A percentile compares a stretch with the other conserved stretches of the same genome.
Conservation (phyloP, 2,797 vertebrate genomes). For the Toxotes lorentzi region DNA sequence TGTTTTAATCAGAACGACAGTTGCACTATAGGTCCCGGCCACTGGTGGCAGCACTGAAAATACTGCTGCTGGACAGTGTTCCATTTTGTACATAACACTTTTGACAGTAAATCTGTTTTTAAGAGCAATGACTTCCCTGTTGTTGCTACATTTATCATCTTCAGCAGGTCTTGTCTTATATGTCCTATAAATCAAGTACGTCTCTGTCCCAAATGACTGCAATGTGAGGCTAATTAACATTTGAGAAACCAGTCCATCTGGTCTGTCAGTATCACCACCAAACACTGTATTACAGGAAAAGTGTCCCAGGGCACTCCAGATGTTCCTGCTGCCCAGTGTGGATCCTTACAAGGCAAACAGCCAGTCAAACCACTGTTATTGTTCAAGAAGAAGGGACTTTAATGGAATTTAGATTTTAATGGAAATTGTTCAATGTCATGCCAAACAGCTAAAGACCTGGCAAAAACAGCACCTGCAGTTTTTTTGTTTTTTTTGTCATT, state of each 20-base stretch:
- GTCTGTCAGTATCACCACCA: slow-evolving; percentile 14
- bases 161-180: not conserved
- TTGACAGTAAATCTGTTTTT: no score
- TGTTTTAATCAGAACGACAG: not conserved
- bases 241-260: slow-evolving; percentile 47
- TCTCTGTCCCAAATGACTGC: slow-evolving; percentile 25
- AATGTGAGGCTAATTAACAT: slow-evolving; percentile 51
- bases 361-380: slow-evolving; percentile 5
- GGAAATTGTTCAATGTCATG: slow-evolving; percentile 1
- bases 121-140: not conserved
- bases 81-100: no score
- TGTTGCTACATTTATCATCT: slow-evolving; percentile 6
- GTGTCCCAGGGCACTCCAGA: slow-evolving; percentile 41
- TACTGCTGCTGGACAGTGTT: no score
- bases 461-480: not conserved
- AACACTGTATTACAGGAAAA: slow-evolving; percentile 41
- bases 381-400: not conserved
- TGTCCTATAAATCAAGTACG: slow-evolving; percentile 31
- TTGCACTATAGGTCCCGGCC: not conserved
- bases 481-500: not conserved
- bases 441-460: slow-evolving; percentile 9
- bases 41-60: not conserved
- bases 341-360: slow-evolving; percentile 3
- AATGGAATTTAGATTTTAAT: slow-evolving; percentile 2
- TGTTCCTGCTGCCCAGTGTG: slow-evolving; percentile 33